A percentile compares a stretch with the other conserved stretches of the same genome.
phyloP scores from a whole-genome alignment of 2,888 invertebrate genomes.

The Eupithecia exiguata region DNA sequence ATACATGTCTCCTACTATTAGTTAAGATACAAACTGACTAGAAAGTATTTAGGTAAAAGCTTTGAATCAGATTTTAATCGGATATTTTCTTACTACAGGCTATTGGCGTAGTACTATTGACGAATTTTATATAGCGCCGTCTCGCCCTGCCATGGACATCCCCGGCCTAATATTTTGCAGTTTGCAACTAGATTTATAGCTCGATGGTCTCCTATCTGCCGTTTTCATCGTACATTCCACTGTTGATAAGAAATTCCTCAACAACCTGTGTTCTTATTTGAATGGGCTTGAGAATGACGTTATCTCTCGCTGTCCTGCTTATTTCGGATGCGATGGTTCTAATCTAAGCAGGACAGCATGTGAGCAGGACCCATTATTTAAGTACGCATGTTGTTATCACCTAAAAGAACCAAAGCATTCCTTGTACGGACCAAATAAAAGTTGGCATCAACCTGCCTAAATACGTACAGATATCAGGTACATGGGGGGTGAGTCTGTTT shows the following conservation, averaged over 20 bases:
- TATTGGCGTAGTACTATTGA: slow-evolving; percentile 2
- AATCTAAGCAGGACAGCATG: background rate
- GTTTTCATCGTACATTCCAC: slow-evolving; percentile 3
- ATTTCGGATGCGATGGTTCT: background rate
- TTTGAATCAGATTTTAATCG: slow-evolving; percentile 17
- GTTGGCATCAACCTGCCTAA: background rate
- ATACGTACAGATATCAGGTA: background rate
- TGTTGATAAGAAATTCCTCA: background rate
- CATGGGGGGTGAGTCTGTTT: too few species aligned
- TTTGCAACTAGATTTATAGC: slow-evolving; percentile 18
- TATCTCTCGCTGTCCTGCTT: background rate
- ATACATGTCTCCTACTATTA: slow-evolving; percentile 26
- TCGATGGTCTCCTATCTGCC: slow-evolving; percentile 10
- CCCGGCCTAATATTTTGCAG: slow-evolving; percentile 23
- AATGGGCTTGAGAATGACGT: background rate
- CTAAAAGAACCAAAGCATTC: background rate
- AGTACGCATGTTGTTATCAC: background rate
- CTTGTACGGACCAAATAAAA: background rate
- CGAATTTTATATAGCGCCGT: slow-evolving; percentile 8
- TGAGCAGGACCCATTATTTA: background rate
- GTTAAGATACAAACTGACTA: slow-evolving; percentile 22
- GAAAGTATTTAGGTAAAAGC: slow-evolving; percentile 1
- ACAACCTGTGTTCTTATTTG: background rate
- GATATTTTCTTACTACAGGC: slow-evolving; percentile 24
- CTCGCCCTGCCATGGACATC: slow-evolving; percentile 19